Conservation (phyloP, 2,797 vertebrate genomes). For the Microcaecilia unicolor region DNA sequence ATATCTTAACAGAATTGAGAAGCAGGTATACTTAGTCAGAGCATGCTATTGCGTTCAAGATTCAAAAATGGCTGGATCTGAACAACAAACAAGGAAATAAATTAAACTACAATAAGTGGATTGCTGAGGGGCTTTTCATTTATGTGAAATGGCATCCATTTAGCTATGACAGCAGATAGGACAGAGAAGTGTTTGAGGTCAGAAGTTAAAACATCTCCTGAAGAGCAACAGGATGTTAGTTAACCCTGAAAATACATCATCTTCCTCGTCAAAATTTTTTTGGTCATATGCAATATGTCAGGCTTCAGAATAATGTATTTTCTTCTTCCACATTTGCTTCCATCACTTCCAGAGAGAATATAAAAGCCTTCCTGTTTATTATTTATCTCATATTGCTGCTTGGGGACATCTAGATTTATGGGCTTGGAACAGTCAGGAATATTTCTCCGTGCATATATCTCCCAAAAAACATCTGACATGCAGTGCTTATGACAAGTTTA, state of each 20-base stretch:
- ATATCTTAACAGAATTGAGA: conserved; percentile 17
- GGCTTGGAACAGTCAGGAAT: too few species aligned
- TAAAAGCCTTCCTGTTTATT: too few species aligned
- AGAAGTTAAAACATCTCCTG: not conserved
- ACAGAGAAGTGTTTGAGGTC: conserved; percentile 1
- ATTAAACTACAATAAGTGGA: conserved; percentile 5
- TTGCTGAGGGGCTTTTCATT: conserved; percentile 21
- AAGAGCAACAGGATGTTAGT: not conserved
- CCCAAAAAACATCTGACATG: too few species aligned
- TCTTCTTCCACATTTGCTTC: too few species aligned
- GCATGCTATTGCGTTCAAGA: conserved; percentile 19
- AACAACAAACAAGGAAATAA: not conserved
- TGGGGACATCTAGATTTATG: too few species aligned
- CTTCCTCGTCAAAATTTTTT: too few species aligned
- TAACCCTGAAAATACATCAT: not conserved
- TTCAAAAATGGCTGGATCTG: conserved; percentile 8
- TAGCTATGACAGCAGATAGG: not conserved
- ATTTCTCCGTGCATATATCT: too few species aligned
- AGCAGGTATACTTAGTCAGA: conserved; percentile 1
- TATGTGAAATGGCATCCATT: not conserved
- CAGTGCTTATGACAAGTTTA: too few species aligned
- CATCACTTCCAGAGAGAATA: too few species aligned
- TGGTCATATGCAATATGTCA: too few species aligned
- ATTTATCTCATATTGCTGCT: too few species aligned
- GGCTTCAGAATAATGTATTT: too few species aligned